Percentiles rank a stretch among this genome's conserved stretches.
Conservation (phyloP, 2,888 invertebrate species). For the Stenchaetothrips biformis region DNA sequence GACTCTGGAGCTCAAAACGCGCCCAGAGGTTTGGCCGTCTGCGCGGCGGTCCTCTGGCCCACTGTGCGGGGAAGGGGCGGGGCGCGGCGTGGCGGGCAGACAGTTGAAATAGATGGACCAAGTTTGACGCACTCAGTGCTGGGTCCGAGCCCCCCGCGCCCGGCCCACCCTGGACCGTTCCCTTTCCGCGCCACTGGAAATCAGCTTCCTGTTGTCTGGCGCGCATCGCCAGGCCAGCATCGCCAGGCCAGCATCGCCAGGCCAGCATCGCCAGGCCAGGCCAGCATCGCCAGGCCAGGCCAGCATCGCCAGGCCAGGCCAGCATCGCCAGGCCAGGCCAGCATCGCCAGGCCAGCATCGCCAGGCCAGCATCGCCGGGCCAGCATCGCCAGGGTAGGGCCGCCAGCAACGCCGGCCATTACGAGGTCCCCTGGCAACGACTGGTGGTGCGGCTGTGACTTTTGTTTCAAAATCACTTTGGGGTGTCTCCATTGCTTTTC, state of each 20-base stretch:
- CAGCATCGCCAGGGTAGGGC: not conserved
- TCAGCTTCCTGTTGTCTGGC: constrained; percentile 18
- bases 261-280: no score
- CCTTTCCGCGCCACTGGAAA: constrained; percentile 7
- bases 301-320: no score
- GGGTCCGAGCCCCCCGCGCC: not conserved
- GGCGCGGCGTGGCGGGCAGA: not conserved
- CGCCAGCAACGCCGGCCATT: not conserved
- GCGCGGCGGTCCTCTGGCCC: no score
- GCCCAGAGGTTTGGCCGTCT: no score
- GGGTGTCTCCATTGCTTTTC: no score
- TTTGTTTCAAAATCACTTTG: no score
- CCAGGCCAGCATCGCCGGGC: not conserved
- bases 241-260: no score
- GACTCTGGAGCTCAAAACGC: no score
- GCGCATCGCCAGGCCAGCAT: not conserved
- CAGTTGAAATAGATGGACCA: constrained; percentile 17
- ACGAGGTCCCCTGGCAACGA: not conserved
- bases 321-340: no score
- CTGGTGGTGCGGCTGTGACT: not conserved
- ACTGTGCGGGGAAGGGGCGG: no score
- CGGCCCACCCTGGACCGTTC: not conserved
- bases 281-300: no score
- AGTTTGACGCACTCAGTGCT: constrained; percentile 2
- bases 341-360: not conserved